Evolutionary conservation across 2,797 vertebrate genomes (phyloP).

Genomic region (Molossus alvarezi): DNA sequence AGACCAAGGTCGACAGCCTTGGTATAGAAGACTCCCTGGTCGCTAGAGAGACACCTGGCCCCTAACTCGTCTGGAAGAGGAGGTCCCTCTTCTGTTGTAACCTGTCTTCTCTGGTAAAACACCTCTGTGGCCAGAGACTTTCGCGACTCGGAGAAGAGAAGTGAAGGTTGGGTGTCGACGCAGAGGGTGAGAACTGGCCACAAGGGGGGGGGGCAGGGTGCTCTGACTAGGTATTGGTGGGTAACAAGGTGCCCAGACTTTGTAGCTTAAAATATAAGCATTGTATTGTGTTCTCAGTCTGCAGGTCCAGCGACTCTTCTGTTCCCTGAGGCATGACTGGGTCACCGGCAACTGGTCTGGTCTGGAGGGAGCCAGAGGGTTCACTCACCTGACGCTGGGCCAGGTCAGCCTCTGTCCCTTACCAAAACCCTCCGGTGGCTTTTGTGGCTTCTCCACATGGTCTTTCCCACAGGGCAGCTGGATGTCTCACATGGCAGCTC

Average conservation of each 20-base stretch:
- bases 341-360: neutral
- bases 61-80: neutral
- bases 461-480: neutral
- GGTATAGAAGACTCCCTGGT: accelerated
- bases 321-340: neutral
- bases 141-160: neutral
- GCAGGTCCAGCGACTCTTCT: neutral
- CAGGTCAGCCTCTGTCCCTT: no score
- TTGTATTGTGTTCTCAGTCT: neutral
- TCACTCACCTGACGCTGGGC: neutral
- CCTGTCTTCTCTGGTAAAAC: neutral
- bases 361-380: neutral
- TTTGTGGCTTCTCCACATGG: neutral
- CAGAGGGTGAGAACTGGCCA: neutral
- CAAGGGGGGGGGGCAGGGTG: no score
- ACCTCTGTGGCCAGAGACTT: no score
- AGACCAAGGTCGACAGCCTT: neutral
- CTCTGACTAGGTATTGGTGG: neutral
- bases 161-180: neutral
- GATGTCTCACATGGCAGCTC: neutral
- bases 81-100: neutral
- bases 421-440: neutral
- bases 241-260: neutral
- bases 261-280: neutral
- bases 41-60: no score